These are phyloP conservation scores for Spilosoma lubricipeda DNA, from an alignment of 2,888 invertebrate species.

Conservation along the genomic window DNA sequence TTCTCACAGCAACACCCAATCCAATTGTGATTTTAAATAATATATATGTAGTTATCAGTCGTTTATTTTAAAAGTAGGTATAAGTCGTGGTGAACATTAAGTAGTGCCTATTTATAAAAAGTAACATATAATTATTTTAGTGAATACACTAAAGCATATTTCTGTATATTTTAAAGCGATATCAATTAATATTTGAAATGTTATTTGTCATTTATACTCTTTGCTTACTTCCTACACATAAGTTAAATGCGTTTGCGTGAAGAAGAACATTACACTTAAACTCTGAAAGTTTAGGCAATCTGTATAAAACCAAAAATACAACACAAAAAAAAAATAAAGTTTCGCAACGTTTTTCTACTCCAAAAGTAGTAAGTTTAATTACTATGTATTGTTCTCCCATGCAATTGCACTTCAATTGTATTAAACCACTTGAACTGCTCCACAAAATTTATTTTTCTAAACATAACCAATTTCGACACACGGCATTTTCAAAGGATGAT, in stretches of 20 bases:
- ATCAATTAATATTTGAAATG: neutral
- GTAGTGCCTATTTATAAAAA: conserved; percentile 1
- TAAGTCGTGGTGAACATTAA: neutral
- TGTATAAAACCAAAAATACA: neutral
- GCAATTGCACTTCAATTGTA: too few relatives aligned
- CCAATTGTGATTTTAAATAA: conserved; percentile 39
- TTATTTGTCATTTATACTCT: neutral
- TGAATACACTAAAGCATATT: neutral
- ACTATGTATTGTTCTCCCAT: too few relatives aligned
- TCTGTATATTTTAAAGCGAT: neutral
- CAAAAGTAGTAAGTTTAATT: neutral
- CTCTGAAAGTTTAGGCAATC: neutral
- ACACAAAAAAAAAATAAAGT: neutral
- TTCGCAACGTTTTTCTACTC: neutral
- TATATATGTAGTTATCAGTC: conserved; percentile 20
- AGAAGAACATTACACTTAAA: neutral
- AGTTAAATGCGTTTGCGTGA: neutral
- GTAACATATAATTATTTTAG: neutral
- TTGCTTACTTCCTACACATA: neutral
- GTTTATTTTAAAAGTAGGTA: conserved; percentile 6
- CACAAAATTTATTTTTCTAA: too few relatives aligned
- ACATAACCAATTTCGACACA: too few relatives aligned
- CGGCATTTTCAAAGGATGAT: too few relatives aligned
- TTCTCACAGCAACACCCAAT: conserved; percentile 32
- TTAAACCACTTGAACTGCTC: too few relatives aligned